These are phyloP conservation scores for Papilio polytes DNA, from an alignment of 1,140 invertebrate genomes.

Conservation along the genomic window DNA sequence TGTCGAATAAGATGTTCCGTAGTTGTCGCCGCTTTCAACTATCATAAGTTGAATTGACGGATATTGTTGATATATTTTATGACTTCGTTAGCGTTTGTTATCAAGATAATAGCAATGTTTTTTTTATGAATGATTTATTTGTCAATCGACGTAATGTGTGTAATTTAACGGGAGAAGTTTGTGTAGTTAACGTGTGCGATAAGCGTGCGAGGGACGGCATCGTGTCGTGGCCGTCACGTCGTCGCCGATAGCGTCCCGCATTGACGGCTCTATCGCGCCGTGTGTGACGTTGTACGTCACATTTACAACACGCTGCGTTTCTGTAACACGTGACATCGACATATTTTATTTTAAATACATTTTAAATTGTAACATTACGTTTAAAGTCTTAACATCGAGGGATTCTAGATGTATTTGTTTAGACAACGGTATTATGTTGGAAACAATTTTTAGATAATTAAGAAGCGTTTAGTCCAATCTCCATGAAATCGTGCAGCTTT, in stretches of 20 bases:
- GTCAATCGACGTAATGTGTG: neutral
- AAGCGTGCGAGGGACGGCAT: conserved; percentile 22
- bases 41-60: neutral
- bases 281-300: neutral
- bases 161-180: neutral
- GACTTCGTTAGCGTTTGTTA: conserved; percentile 4
- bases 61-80: conserved; percentile 36
- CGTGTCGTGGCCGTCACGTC: conserved; percentile 23
- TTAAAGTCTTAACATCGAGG: neutral
- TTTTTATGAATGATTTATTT: neutral
- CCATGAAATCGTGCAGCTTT: neutral
- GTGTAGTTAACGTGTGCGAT: neutral
- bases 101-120: neutral
- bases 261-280: conserved; percentile 37
- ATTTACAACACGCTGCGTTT: conserved; percentile 26
- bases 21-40: neutral
- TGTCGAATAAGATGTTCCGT: conserved; percentile 23
- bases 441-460: too few relatives aligned
- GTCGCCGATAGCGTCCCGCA: conserved; percentile 30
- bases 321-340: neutral
- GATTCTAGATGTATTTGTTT: neutral
- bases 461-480: conserved; percentile 1
- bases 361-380: neutral
- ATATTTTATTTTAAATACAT: neutral
- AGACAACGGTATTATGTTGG: neutral